Evolutionary conservation across 2,113 vertebrate genomes (phyloP), one percentile per base, ranked within the genome.

Genomic region (Oncorhynchus masou): DNA sequence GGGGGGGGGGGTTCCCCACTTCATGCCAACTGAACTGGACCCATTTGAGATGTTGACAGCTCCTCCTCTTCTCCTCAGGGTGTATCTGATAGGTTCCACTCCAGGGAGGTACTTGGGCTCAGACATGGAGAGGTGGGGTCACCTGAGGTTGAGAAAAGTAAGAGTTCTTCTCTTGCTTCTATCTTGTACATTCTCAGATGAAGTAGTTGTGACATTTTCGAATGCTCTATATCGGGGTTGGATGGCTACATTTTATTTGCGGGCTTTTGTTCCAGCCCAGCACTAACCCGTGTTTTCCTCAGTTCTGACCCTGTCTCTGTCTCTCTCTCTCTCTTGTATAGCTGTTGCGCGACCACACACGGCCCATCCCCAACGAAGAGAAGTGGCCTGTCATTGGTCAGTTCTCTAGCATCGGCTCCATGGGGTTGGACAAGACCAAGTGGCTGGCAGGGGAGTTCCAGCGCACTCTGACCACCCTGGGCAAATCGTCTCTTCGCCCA

Each of bases 351-450:
- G 92, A 95, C 0, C 90, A 95, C 49, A 66, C 93, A 11, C 67
- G 81, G 0, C 75, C 93, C 0, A 0, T 88, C 4, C 74, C 93
- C 1, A 78, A 82, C 0, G 85, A 89, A 0, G 94, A 97, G 22
- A 75, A 71, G 25, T 99, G 97, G 98, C 95, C 96, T 0, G 68
- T 99, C 15, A 87, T 99, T 75, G 97, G 95, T 2, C 98, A 99
- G 90, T 99, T 99, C 83, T 99, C 98, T 70, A 99, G 98, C 89
- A 99, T 99, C 0, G 97, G 97, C 57, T 99, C 97, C 0, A 78
- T 99, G 95, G 98, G 97, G 73, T 74, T 88, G 62, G 97, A 99
- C 73, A 95, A 95, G 13, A 96, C 94, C 60, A 99, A 98, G 49
- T 99, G 98, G 98, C 81, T 99, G 73, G 92, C 93, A 31, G 94